Conservation (phyloP, 2,113 vertebrate genomes). For the Mustelus asterias region DNA sequence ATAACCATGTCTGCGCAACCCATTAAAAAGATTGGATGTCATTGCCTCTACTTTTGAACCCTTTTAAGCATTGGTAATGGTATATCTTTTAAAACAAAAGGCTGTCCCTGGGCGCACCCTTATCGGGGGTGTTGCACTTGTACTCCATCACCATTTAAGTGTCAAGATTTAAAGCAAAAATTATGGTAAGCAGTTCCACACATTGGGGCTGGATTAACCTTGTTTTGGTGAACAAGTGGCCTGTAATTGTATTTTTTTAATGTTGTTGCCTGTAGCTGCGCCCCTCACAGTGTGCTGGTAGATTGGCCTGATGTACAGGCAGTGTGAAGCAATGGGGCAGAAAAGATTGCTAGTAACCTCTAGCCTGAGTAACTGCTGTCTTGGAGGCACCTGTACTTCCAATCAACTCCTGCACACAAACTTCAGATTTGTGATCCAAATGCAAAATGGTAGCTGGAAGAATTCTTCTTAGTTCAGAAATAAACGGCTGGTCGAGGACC, state of each 20-base stretch:
- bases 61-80: constrained; percentile 33
- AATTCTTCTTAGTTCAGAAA: constrained; percentile 31
- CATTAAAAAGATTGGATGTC: background rate
- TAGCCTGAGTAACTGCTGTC: constrained; percentile 54
- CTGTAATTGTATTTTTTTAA: constrained; percentile 38
- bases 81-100: background rate
- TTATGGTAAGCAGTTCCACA: background rate
- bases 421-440: constrained; percentile 36
- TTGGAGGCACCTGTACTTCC: constrained; percentile 54
- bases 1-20: background rate
- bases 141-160: background rate
- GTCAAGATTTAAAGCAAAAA: background rate
- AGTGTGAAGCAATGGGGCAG: constrained; percentile 67
- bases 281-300: constrained; percentile 77
- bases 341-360: constrained; percentile 58
- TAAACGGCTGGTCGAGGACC: background rate
- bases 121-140: background rate
- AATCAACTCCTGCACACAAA: constrained; percentile 11
- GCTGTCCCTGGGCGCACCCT: background rate
- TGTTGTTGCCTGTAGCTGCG: constrained; percentile 56
- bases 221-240: background rate
- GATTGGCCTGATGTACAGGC: constrained; percentile 80
- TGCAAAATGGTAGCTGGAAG: constrained; percentile 9
- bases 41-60: constrained; percentile 34
- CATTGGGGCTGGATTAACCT: background rate